Base-by-base conservation (phyloP, 92 coral and sea anemone genomes). In the Chrysogorgia sp. region DNA sequence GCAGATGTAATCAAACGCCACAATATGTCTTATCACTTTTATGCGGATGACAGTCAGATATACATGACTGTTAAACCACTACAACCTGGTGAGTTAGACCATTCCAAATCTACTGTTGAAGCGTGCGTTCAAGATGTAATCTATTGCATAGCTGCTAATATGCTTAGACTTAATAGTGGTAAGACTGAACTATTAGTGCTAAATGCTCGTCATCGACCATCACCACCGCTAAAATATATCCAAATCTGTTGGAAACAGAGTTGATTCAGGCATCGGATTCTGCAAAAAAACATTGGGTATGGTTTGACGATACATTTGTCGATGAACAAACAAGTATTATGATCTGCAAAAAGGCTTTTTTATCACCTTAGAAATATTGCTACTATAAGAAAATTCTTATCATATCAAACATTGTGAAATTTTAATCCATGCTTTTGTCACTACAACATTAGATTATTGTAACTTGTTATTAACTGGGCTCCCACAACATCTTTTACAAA, bases 301-400 rank as follows among this genome's bases (percentile, higher is more conserved):
- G 81, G 74, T 75, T 58, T 58, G 74, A 75, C 45, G 45, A 58
- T 75, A 37, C 74, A n/a, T 26, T 64, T 75, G 21, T 58, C 81
- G 19, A 75, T 75, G 74, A 37, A 75, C 41, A 75, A 59, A 29
- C 81, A 75, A 75, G 53, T 75, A 75, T 58, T 23, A 58, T 31
- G 35, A 75, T 58, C 25, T 75, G 81, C 32, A 75, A 26, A 23
- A 22, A 50, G 30, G 74, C 74, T 13, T n/a, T 57, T 75, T 35
- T 75, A 75, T 49, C 71, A 75, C 33, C 81, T 75, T 29, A 58
- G 81, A 58, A 75, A 75, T 24, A 75, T 75, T 58, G 81, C 71
- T 37, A 33, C 43, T 32, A 35, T 75, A 28, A 75, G 71, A 33
- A 58, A 75, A 63, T 75, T 75, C 50, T 30, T 75, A 30, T 58